Evolutionary conservation across 1,140 invertebrate species (phyloP), one percentile per base, ranked within the genome.

Genomic region (Drosophila malerkotliana): DNA sequence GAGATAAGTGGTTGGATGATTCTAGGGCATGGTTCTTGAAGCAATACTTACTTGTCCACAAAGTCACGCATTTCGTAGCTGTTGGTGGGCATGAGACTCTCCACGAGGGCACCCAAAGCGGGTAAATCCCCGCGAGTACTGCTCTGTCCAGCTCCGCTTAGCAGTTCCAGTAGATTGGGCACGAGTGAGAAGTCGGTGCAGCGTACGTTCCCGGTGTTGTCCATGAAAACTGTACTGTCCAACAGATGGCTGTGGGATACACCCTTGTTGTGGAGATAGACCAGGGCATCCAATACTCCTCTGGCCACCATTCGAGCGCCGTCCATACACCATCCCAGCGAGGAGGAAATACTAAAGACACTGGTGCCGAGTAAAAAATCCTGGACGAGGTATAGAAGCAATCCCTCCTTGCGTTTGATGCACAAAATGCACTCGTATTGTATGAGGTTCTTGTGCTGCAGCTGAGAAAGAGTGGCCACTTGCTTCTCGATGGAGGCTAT

Each of bases 181-280:
- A 96, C 94, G 44, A 97, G 90, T 52, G 95, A 95, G 90, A 95
- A 97, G 92, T 96, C 95, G 4, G 94, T 93, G 24, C 97, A 79
- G 83, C 93, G 94, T 26, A 95, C 92, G 24, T 77, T 90, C 45
- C 93, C 94, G 28, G 80, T 87, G 58, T 92, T 92, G 75, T 94
- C 94, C 64, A 96, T 93, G 79, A 95, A 95, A 39, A 96, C 93
- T 76, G 94, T 95, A 8, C 93, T 93, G 52, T 94, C 93, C 12
- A 94, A 92, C 7, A 97, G 82, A 92, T 96, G 94, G 84, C 95
- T 96, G 89, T 97, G 96, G 1, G 96, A 95, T 7, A 97, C 94
- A 77, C 95, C 95, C 83, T 97, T 96, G 47, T 94, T 92, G 82
- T 97, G 96, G 10, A 97, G 92, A 89, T 94, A 96, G 14, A 94